Base-by-base conservation (phyloP, 2,113 vertebrate genomes). In the Tupaia chinensis region DNA sequence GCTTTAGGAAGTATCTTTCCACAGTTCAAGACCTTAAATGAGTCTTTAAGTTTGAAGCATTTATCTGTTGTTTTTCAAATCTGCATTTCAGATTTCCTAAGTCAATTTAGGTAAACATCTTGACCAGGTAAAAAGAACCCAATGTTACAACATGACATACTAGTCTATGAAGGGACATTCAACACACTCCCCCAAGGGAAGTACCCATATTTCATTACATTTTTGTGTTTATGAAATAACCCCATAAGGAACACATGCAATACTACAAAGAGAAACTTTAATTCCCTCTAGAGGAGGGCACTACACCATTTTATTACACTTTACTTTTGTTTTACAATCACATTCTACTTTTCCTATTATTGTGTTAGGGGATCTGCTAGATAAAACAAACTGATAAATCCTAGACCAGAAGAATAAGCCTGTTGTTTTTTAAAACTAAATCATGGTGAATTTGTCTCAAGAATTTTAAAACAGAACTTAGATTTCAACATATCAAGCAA, bases 401-500 rank as follows among this genome's bases (percentile, higher is more conserved):
- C 54, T 88, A 86, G 54, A 76, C n/a, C 58, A 7, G 86, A 87
- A 69, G 5, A n/a, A 95, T 10, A 91, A 78, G 23, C 25, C 44
- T 20, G 22, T 95, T 74, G 66, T 69, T 27, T 85, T 60, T 94
- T 44, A 72, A 70, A 96, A 79, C 25, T 83, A n/a, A 77, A 72
- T 76, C 9, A 5, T 19, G 70, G 25, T 74, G 66, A 94, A 85
- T 82, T 23, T 63, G n/a, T 65, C 86, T 93, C 54, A 53, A 91
- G 69, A 95, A 88, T 65, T 90, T 95, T 88, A 56, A 90, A 76
- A 88, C 11, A 82, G 88, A 88, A 63, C 74, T 91, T 96, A 91
- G n/a, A 80, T 70, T 60, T 96, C 76, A 93, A 60, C 79, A 91
- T 13, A 68, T 78, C 11, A 78, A 94, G 69, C 34, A 77, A 91